phyloP scores from a whole-genome alignment of 2,797 vertebrate species.

The Lateolabrax maculatus region DNA sequence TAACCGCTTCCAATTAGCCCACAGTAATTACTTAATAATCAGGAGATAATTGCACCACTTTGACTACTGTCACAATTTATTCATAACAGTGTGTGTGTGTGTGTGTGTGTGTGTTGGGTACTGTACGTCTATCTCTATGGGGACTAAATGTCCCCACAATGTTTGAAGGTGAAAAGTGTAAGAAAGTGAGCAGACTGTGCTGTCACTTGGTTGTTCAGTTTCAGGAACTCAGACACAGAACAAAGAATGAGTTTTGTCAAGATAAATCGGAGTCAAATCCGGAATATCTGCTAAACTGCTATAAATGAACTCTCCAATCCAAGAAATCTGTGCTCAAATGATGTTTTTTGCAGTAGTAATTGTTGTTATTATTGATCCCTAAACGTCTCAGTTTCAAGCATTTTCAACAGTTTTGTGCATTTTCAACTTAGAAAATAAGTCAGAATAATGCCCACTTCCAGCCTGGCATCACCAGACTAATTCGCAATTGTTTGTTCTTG shows the following conservation, averaged over 20 bases:
- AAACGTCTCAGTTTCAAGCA: too few species aligned
- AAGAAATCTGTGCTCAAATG: too few species aligned
- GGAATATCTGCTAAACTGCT: not conserved
- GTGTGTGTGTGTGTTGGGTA: conserved; percentile 8
- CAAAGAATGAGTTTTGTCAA: not conserved
- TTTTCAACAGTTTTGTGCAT: not conserved
- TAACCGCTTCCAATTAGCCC: conserved; percentile 63
- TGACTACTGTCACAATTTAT: conserved; percentile 53
- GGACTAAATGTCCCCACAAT: not conserved
- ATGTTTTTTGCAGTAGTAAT: not conserved
- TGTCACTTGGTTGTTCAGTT: not conserved
- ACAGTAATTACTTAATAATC: conserved; percentile 71
- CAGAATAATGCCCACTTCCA: too few species aligned
- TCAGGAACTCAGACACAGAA: not conserved
- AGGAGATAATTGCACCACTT: conserved; percentile 66
- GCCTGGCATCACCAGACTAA: too few species aligned
- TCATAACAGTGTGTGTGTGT: conserved; percentile 25
- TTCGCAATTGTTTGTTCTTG: too few species aligned
- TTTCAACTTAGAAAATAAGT: not conserved
- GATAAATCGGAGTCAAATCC: not conserved
- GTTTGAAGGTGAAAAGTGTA: conserved; percentile 43
- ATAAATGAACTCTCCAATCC: not conserved
- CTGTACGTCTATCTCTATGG: not conserved
- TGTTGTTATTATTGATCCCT: not conserved
- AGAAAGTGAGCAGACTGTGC: not conserved